phyloP scores from a whole-genome alignment of 1,140 invertebrate species.

The Formica selysi region DNA sequence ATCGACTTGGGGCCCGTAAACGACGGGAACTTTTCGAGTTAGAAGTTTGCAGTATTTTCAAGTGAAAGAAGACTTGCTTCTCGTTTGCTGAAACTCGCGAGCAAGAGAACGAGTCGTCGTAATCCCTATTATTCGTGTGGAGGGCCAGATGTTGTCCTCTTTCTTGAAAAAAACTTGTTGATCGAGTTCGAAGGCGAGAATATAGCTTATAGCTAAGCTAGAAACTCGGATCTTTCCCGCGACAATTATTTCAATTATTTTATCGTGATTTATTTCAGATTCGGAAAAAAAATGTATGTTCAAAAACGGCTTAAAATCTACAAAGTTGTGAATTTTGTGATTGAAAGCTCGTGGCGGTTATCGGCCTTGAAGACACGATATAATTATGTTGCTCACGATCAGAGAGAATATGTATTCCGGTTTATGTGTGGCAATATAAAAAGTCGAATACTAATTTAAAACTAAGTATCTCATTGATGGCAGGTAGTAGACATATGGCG shows the following conservation, averaged over 20 bases:
- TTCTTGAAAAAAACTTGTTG: constrained; percentile 61
- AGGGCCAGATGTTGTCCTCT: constrained; percentile 66
- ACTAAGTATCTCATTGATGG: constrained; percentile 70
- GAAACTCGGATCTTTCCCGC: not conserved
- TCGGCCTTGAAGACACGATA: not conserved
- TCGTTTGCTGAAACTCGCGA: constrained; percentile 12
- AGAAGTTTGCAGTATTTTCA: constrained; percentile 50
- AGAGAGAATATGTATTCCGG: not conserved
- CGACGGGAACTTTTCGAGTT: constrained; percentile 36
- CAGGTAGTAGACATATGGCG: constrained; percentile 36
- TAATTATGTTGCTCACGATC: constrained; percentile 42
- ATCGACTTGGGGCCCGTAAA: constrained; percentile 3
- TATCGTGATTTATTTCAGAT: not conserved
- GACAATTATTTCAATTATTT: constrained; percentile 29
- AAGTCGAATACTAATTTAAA: constrained; percentile 66
- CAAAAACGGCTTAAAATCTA: too few relatives aligned
- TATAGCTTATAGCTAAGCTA: not conserved
- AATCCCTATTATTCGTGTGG: constrained; percentile 65
- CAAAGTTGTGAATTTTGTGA: too few relatives aligned
- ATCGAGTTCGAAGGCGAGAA: constrained; percentile 22
- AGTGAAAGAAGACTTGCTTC: constrained; percentile 34
- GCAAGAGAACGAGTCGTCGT: constrained; percentile 43
- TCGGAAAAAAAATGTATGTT: not conserved
- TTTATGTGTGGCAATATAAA: constrained; percentile 47
- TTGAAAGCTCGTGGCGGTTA: not conserved